Evolutionary conservation across 2,113 vertebrate genomes (phyloP).

Genomic region (Laterallus jamaicensis): DNA sequence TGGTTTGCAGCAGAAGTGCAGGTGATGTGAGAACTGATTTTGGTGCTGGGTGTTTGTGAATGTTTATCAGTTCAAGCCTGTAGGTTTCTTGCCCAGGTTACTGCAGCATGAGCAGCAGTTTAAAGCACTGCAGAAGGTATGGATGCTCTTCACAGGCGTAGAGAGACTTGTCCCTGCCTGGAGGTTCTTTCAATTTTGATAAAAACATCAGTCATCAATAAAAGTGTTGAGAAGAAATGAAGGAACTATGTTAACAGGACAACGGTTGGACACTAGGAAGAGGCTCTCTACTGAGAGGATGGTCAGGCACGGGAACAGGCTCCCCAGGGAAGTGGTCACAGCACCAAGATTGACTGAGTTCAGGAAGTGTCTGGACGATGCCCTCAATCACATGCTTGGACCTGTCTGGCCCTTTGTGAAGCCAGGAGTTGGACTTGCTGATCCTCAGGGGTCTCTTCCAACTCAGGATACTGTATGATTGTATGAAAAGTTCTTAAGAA

Average conservation of each 20-base stretch:
- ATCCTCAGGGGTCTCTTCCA: too few relatives aligned
- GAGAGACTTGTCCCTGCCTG: not conserved
- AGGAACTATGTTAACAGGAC: not conserved
- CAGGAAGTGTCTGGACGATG: too few relatives aligned
- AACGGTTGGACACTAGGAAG: not conserved
- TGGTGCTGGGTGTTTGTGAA: not conserved
- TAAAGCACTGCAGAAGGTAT: not conserved
- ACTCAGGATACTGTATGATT: too few relatives aligned
- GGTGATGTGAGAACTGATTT: not conserved
- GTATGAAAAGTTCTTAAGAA: not conserved
- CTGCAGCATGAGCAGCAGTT: not conserved
- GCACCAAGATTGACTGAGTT: too few relatives aligned
- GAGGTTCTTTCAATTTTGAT: not conserved
- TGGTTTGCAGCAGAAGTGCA: not conserved
- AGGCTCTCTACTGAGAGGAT: too few relatives aligned
- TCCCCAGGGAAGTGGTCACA: too few relatives aligned
- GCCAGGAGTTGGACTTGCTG: too few relatives aligned
- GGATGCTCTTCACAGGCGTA: not conserved
- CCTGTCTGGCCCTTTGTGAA: too few relatives aligned
- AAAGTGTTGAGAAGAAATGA: not conserved
- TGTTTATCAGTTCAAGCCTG: not conserved
- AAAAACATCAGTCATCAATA: not conserved
- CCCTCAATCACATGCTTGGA: too few relatives aligned
- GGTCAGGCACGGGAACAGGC: too few relatives aligned
- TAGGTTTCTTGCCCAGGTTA: not conserved